Base-by-base conservation (phyloP, 2,888 invertebrate genomes). In the Taenaris catops region DNA sequence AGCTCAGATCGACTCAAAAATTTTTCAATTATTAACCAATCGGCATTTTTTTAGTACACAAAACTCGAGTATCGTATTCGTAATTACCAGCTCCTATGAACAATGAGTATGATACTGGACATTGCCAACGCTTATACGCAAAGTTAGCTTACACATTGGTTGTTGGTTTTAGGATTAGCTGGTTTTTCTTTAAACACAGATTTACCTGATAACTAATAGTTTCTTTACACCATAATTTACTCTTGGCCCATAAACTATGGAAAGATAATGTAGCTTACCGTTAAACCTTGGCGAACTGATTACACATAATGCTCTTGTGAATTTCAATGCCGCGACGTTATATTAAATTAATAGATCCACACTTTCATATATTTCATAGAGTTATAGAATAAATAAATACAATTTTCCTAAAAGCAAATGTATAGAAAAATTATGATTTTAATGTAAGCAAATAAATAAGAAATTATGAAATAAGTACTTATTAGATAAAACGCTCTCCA, bases 111-210 rank as follows among this genome's bases (percentile, higher is more conserved):
- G 49, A 46, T 50, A 47, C 51, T 43, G 56, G 51, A 41, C 52
- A 54, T 48, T 54, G 53, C 33, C 24, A 34, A 53, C 65, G 79
- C 79, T 79, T 78, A 79, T 44, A 44, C 33, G 44, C 38, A 53
- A 50, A 38, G 60, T 59, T 28, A 46, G 31, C 17, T 58, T 56
- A 60, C 72, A 58, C 69, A 70, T 23, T 25, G 21, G 9, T 69
- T 52, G 66, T 62, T 70, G 68, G 68, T 70, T 67, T 69, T 72
- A 51, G 72, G 60, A 56, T 57, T 60, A 59, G 58, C 44, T 55
- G 57, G 55, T 64, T 34, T 32, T 58, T 66, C 53, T 63, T 67
- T 68, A 72, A 70, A 70, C 59, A 49, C 51, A 63, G 67, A 66
- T 69, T 73, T 63, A 54, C 51, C 46, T 58, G 69, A 76, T 42